Conservation (phyloP, 1,140 invertebrate species). For the Ostrea edulis region DNA sequence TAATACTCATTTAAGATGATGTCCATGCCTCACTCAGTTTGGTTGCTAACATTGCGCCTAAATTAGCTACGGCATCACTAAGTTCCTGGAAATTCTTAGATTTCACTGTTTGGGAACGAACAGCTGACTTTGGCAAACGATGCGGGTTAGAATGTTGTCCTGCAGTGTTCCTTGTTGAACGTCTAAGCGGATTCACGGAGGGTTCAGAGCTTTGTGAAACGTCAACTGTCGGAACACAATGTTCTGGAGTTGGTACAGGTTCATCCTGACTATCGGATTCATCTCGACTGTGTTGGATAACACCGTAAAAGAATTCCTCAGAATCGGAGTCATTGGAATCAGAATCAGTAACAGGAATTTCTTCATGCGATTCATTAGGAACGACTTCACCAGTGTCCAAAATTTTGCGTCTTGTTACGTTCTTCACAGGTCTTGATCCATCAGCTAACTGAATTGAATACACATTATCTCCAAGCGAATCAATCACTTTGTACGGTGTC, state of each 20-base stretch:
- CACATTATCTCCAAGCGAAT: not conserved
- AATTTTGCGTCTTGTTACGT: conserved; percentile 1
- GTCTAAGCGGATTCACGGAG: too few relatives aligned
- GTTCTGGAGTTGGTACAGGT: not conserved
- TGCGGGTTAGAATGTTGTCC: conserved; percentile 39
- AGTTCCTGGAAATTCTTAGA: conserved; percentile 11
- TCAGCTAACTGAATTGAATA: conserved; percentile 12
- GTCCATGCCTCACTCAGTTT: not conserved
- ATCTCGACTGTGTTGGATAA: not conserved
- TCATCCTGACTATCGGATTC: too few relatives aligned
- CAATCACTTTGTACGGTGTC: conserved; percentile 17
- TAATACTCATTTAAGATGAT: not conserved
- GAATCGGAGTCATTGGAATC: conserved; percentile 16
- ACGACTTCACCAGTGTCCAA: too few relatives aligned
- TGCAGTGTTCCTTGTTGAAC: conserved; percentile 17
- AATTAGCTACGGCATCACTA: conserved; percentile 10
- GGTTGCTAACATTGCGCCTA: not conserved
- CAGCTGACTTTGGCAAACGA: conserved; percentile 39
- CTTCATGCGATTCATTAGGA: too few relatives aligned
- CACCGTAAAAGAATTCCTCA: not conserved
- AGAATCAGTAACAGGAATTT: not conserved
- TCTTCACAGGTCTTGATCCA: not conserved
- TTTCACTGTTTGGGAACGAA: too few relatives aligned
- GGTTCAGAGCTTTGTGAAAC: not conserved
- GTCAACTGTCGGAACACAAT: not conserved